These are phyloP conservation scores for Hirtodrosophila cameraria DNA, from an alignment of 2,888 invertebrate genomes.

Conservation along the genomic window DNA sequence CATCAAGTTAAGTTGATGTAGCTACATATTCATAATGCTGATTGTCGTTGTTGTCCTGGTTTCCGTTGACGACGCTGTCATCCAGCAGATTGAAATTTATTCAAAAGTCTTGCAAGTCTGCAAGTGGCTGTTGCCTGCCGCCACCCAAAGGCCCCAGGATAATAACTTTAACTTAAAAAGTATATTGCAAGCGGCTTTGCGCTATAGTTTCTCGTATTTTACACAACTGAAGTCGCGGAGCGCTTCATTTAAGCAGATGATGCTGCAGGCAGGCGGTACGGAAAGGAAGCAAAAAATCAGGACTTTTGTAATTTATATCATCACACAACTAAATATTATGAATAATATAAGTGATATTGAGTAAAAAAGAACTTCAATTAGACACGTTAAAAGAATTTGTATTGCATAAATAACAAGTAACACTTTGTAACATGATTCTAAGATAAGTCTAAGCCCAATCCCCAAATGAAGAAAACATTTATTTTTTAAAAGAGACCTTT, in stretches of 20 bases:
- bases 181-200: conserved; percentile 66
- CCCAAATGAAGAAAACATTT: no score
- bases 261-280: neutral
- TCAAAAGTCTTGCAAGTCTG: conserved; percentile 66
- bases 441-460: no score
- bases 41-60: conserved; percentile 50
- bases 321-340: conserved; percentile 8
- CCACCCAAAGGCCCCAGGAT: conserved; percentile 34
- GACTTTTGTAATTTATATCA: conserved; percentile 12
- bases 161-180: conserved; percentile 71
- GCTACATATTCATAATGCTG: conserved; percentile 75
- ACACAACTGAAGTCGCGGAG: conserved; percentile 1
- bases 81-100: conserved; percentile 70
- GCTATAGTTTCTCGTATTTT: conserved; percentile 45
- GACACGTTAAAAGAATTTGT: no score
- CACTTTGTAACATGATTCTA: no score
- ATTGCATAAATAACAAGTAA: no score
- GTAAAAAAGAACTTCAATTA: no score
- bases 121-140: conserved; percentile 29
- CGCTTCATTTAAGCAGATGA: conserved; percentile 21
- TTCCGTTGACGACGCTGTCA: conserved; percentile 35
- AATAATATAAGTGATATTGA: conserved; percentile 20
- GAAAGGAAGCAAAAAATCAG: no score
- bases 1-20: conserved; percentile 63
- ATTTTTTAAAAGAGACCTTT: no score